Base-by-base conservation (phyloP, 2,113 vertebrate species). In the Zeus faber region DNA sequence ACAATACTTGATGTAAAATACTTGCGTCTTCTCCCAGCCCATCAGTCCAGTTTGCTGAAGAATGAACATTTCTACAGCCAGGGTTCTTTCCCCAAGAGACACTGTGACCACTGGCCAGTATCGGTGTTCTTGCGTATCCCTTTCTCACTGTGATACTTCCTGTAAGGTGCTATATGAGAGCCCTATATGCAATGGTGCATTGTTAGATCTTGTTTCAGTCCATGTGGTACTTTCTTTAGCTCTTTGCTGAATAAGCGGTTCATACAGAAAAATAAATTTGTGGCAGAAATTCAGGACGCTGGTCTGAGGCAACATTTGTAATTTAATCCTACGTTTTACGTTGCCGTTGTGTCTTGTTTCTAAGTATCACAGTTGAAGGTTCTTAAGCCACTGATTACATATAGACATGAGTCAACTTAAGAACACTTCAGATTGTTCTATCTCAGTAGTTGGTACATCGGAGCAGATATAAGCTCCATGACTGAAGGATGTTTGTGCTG, bases 171-270 rank as follows among this genome's bases (percentile, higher is more conserved):
- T 60, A 67, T 59, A 18, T 41, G 54, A 68, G 53, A 53, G 26
- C 2, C 3, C 31, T 48, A 48, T 37, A 55, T 56, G 24, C n/a
- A 25, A 8, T 23, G n/a, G 48, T 58, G 49, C 56, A 57, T 65
- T 20, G 61, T 60, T 54, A 68, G 67, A 72, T 78, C 67, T 54
- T 47, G 13, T 83, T 79, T 74, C 76, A 70, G 60, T 41, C 40
- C 11, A 31, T 70, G 25, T 56, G 58, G 55, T 63, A 18, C 53
- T 54, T 85, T 58, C 64, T 70, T 59, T 55, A 57, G 54, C 33
- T 35, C 33, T 13, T 35, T 35, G 33, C 33, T 35, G 33, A 35
- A 14, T 13, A 35, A 35, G 11, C 33, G 11, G 3, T 14, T 35
- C 33, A 35, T 14, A n/a, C n/a, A n/a, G n/a, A 13, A 35, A n/a